phyloP scores from a whole-genome alignment of 2,797 vertebrate species.

The Alouatta caraya region DNA sequence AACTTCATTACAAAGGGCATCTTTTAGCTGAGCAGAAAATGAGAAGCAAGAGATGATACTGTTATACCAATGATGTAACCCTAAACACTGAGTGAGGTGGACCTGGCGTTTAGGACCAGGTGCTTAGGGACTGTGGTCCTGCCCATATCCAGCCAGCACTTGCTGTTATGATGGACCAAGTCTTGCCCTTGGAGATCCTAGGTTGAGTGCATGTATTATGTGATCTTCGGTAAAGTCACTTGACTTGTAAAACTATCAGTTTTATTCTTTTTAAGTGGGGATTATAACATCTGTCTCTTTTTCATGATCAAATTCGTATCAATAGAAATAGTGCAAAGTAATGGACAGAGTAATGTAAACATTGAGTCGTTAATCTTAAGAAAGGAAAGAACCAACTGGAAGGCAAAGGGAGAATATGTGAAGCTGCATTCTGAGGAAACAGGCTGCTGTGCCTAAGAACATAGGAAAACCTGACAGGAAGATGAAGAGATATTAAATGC shows the following conservation, averaged over 20 bases:
- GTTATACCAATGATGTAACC: not conserved
- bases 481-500: not conserved
- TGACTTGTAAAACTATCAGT: not conserved
- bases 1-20: not conserved
- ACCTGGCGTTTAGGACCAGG: not conserved
- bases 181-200: not conserved
- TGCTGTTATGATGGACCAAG: not conserved
- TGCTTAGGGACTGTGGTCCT: no score
- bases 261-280: not conserved
- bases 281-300: not conserved
- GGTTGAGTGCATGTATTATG: not conserved
- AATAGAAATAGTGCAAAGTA: slow-evolving; percentile 25
- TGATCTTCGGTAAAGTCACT: not conserved
- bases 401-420: not conserved
- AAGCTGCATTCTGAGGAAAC: not conserved
- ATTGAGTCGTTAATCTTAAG: not conserved
- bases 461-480: not conserved
- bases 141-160: not conserved
- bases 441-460: not conserved
- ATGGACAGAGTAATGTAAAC: not conserved
- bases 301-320: not conserved
- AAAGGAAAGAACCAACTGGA: not conserved
- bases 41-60: not conserved
- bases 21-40: not conserved
- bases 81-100: not conserved